Percentiles rank a stretch among this genome's conserved stretches.
phyloP scores from a whole-genome alignment of 2,888 invertebrate genomes.

The Phengaris alcon region DNA sequence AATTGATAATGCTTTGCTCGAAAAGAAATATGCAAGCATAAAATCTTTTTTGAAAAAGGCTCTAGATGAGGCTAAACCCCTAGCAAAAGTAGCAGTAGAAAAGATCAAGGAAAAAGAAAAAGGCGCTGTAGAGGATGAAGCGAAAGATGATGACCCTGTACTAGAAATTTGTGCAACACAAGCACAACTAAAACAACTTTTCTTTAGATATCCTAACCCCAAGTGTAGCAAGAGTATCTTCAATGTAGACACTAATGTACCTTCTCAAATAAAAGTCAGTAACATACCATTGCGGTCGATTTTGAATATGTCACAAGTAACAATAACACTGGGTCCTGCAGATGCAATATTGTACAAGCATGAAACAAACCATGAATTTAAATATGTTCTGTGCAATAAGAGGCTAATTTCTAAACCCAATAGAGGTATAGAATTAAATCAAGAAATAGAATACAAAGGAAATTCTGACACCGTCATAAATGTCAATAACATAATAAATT shows the following conservation, averaged over 20 bases:
- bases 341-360: conserved; percentile 41
- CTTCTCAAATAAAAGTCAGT: conserved; percentile 40
- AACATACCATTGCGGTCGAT: conserved; percentile 43
- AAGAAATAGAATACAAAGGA: conserved; percentile 35
- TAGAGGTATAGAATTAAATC: conserved; percentile 31
- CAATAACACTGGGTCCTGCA: conserved; percentile 37
- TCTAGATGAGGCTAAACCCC: conserved; percentile 45
- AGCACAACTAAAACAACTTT: conserved; percentile 48
- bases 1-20: conserved; percentile 46
- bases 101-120: conserved; percentile 35
- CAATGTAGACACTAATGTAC: conserved; percentile 42
- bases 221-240: conserved; percentile 48
- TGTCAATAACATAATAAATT: conserved; percentile 21
- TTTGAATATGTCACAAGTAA: conserved; percentile 49
- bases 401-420: conserved; percentile 33
- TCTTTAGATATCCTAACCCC: conserved; percentile 47
- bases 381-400: conserved; percentile 49
- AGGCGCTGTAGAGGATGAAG: conserved; percentile 23
- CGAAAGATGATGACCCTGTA: conserved; percentile 41
- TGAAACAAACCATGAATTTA: conserved; percentile 41
- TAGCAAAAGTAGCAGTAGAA: conserved; percentile 45
- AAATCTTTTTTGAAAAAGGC: conserved; percentile 52
- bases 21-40: conserved; percentile 51
- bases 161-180: conserved; percentile 52
- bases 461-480: background rate